Base-by-base conservation (phyloP, 2,888 invertebrate species). In the Ophion costatus region DNA sequence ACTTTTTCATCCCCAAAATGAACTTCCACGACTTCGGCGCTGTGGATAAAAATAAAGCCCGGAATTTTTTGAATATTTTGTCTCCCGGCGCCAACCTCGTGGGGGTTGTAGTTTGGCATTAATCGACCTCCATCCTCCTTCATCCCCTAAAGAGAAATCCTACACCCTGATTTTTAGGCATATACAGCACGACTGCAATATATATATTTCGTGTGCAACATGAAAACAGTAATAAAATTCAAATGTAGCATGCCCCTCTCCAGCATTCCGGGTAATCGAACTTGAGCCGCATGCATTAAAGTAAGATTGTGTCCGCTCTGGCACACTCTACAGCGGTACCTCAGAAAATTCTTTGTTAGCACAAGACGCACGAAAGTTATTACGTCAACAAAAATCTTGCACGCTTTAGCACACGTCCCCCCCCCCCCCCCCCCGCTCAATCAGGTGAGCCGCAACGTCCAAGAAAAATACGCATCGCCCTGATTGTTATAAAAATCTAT, bases 321-420 rank as follows among this genome's bases (percentile, higher is more conserved):
- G 85, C 83, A 86, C 86, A 85, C 86, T 86, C 80, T 85, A 77
- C 80, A 87, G 86, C 85, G 84, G 77, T 83, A 84, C 83, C 83
- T 78, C 84, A 87, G 88, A 88, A 88, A 88, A 88, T 88, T 87
- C 88, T 87, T 88, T 88, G 88, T 87, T 86, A 86, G 81, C 66
- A 73, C 81, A 81, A 82, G 80, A 85, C 24, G 78, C 75, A 84
- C 85, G 85, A 79, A 74, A 45, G 85, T 80, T 66, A 57, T 70
- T 64, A 64, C 11, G 42, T 80, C 22, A 45, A 73, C 45, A 17
- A 42, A 14, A 42, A 24, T 45, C 63, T 77, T 66, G 22, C 64
- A 63, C 77, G 66, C 56, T 73, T 17, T 56, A n/a, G 61, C 61
- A 73, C 67, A 29, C 56, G 64, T 69, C 74, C 57, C 14, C 63